These are phyloP conservation scores for Cyaniris semiargus DNA, from an alignment of 2,888 invertebrate species.

Conservation along the genomic window DNA sequence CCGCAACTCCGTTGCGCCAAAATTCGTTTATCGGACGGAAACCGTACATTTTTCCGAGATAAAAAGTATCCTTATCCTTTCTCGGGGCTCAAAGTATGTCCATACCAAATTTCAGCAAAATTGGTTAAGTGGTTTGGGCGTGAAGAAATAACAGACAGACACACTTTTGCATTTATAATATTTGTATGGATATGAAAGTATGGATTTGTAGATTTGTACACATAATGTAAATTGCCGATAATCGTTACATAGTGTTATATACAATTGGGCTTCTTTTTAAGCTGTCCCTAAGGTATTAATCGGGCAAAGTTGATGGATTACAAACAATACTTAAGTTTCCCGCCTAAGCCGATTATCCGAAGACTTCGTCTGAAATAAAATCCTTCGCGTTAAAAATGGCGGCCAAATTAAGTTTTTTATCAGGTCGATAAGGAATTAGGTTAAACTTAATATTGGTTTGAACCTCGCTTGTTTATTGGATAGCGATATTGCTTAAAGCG, in stretches of 20 bases:
- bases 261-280: constrained; percentile 30
- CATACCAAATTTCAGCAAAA: no score
- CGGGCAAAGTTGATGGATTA: constrained; percentile 25
- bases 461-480: neutral
- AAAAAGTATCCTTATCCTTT: no score
- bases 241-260: constrained; percentile 8
- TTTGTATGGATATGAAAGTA: no score
- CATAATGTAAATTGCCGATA: neutral
- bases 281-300: constrained; percentile 15
- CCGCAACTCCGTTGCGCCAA: no score
- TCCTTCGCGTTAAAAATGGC: neutral
- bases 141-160: no score
- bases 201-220: no score
- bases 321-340: constrained; percentile 27
- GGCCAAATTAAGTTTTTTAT: constrained; percentile 19
- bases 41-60: no score
- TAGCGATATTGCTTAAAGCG: neutral
- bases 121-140: no score
- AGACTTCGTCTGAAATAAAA: constrained; percentile 22
- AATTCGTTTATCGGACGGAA: no score
- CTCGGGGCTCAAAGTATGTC: no score
- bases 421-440: constrained; percentile 18
- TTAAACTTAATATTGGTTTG: constrained; percentile 2
- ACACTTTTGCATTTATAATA: no score
- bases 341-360: constrained; percentile 23